These are phyloP conservation scores for Pristionchus exspectatus DNA, from an alignment of 2,888 invertebrate genomes.

Conservation along the genomic window DNA sequence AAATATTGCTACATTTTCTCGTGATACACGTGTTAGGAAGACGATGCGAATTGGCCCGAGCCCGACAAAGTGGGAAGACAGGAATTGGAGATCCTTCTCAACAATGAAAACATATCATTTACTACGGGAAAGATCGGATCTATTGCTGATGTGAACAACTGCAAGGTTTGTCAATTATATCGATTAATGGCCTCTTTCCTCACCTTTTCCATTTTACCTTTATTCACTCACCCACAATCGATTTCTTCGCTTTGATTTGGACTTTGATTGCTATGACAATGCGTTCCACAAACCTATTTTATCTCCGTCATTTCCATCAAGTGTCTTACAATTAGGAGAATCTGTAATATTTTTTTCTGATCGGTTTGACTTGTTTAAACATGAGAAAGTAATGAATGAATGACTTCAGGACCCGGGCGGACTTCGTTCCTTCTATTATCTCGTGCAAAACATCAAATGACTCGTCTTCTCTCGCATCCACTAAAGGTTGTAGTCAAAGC, in stretches of 20 bases:
- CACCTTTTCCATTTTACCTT: too few species aligned
- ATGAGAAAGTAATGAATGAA: conserved; percentile 81
- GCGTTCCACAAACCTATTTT: too few species aligned
- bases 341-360: too few species aligned
- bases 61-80: conserved; percentile 85
- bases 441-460: conserved; percentile 99
- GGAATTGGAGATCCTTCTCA: conserved; percentile 98
- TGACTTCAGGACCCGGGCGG: conserved; percentile 91
- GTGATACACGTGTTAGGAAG: conserved; percentile 81
- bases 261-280: too few species aligned
- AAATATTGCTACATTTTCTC: too few species aligned
- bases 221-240: too few species aligned
- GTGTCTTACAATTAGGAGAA: too few species aligned
- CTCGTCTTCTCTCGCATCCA: conserved; percentile 93
- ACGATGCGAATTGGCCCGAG: conserved; percentile 83
- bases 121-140: conserved; percentile 99
- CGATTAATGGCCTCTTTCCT: too few species aligned
- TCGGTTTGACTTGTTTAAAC: too few species aligned
- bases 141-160: conserved; percentile 96
- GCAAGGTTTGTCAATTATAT: conserved; percentile 83
- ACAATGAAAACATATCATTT: conserved; percentile 99
- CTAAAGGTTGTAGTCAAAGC: conserved; percentile 49
- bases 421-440: conserved; percentile 95
- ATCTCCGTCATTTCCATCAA: background rate
- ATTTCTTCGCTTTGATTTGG: too few species aligned